These are phyloP conservation scores for Tanytarsus gracilentus DNA, from an alignment of 2,888 invertebrate genomes.

Conservation along the genomic window DNA sequence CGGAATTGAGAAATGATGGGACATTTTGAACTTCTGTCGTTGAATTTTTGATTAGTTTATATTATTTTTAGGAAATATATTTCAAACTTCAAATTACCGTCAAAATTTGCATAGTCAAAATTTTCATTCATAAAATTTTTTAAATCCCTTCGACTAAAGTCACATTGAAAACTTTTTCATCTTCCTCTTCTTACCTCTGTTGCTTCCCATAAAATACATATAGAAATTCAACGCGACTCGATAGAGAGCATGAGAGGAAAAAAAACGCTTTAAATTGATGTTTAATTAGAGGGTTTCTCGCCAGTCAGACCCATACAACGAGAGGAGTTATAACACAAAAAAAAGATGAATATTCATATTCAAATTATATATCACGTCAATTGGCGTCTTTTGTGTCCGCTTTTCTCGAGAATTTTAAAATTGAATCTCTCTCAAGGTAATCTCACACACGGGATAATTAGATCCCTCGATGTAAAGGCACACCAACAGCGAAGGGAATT, in stretches of 20 bases:
- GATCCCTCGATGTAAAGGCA: too few relatives aligned
- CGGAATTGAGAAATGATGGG: neutral
- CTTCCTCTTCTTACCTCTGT: neutral
- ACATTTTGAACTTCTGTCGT: too few relatives aligned
- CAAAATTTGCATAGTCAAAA: too few relatives aligned
- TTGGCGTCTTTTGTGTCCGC: constrained; percentile 14
- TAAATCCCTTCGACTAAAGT: constrained; percentile 17
- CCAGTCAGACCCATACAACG: neutral
- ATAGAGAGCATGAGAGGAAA: neutral
- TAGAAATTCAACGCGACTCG: neutral
- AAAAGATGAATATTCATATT: constrained; percentile 26
- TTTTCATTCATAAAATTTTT: too few relatives aligned
- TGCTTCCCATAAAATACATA: neutral
- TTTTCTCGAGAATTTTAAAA: constrained; percentile 12
- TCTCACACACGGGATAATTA: neutral
- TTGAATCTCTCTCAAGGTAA: constrained; percentile 24
- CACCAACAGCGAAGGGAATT: too few relatives aligned
- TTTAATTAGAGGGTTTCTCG: constrained; percentile 28
- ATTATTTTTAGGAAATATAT: too few relatives aligned
- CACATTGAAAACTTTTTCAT: constrained; percentile 22
- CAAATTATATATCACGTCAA: constrained; percentile 28
- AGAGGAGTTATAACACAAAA: neutral
- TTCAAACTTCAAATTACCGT: too few relatives aligned
- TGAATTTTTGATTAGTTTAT: too few relatives aligned
- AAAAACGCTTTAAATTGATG: constrained; percentile 24